A percentile compares a stretch with the other conserved stretches of the same genome.
Conservation (phyloP, 2,797 vertebrate species). For the Aratinga solstitialis region DNA sequence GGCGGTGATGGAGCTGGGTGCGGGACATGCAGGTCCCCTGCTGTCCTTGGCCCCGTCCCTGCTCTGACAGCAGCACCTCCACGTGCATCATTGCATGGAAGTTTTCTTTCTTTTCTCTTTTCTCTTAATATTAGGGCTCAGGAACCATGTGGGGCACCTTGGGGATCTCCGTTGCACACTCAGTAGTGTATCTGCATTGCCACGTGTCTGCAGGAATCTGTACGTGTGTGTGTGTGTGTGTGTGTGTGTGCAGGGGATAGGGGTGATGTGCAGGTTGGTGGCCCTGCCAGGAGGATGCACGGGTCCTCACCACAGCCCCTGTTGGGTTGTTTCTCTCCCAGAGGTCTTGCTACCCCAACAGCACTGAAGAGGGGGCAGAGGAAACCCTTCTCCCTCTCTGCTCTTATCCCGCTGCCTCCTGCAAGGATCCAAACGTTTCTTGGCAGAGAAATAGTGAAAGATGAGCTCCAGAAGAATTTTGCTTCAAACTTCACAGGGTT, state of each 20-base stretch:
- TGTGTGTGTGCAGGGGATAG: not conserved
- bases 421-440: not conserved
- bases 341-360: not conserved
- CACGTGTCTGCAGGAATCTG: fast-evolving
- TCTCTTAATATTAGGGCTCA: not conserved
- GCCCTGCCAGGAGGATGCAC: not conserved
- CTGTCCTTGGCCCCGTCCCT: not conserved
- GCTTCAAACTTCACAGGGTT: not conserved
- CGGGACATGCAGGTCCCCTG: fast-evolving
- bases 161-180: fast-evolving
- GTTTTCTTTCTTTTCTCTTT: not conserved
- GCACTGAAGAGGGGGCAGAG: not conserved
- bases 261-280: not conserved
- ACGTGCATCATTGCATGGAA: fast-evolving
- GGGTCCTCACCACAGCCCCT: fast-evolving
- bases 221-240: not conserved
- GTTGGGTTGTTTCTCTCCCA: not conserved
- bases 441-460: not conserved
- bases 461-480: not conserved
- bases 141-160: fast-evolving
- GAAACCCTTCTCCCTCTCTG: not conserved
- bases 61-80: fast-evolving
- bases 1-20: not conserved
- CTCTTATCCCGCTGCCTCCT: not conserved
- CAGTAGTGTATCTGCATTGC: too few species aligned